Evolutionary conservation across 2,888 invertebrate genomes (phyloP).

Genomic region (Actias luna): DNA sequence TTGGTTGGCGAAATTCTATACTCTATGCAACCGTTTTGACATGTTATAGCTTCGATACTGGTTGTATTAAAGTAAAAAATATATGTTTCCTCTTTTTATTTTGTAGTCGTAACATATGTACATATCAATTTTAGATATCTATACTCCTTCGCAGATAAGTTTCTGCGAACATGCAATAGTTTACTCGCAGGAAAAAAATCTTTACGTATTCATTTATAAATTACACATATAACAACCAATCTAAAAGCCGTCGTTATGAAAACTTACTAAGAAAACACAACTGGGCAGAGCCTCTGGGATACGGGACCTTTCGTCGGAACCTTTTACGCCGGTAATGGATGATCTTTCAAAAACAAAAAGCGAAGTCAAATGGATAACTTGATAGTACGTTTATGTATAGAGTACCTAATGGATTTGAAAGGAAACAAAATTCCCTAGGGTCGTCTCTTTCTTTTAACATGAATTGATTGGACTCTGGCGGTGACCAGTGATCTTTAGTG

Average conservation of each 20-base stretch:
- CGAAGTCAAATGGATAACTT: constrained; percentile 53
- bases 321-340: constrained; percentile 62
- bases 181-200: neutral
- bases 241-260: constrained; percentile 9
- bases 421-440: constrained; percentile 43
- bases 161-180: too few relatives aligned
- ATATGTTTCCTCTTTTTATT: too few relatives aligned
- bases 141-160: too few relatives aligned
- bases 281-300: constrained; percentile 14
- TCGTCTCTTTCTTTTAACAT: constrained; percentile 48
- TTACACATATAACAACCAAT: constrained; percentile 13
- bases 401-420: constrained; percentile 60
- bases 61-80: too few relatives aligned
- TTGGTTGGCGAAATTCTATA: too few relatives aligned
- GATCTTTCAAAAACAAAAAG: constrained; percentile 60
- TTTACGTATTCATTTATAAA: neutral
- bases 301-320: constrained; percentile 32
- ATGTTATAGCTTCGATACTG: too few relatives aligned
- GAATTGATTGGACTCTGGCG: constrained; percentile 47
- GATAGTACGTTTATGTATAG: constrained; percentile 47
- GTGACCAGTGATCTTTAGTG: constrained; percentile 29
- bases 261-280: constrained; percentile 15
- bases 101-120: too few relatives aligned
- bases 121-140: too few relatives aligned
- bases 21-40: too few relatives aligned